A percentile compares a stretch with the other conserved stretches of the same genome.
phyloP scores from a whole-genome alignment of 1,140 invertebrate genomes.

The Bombus turneri region DNA sequence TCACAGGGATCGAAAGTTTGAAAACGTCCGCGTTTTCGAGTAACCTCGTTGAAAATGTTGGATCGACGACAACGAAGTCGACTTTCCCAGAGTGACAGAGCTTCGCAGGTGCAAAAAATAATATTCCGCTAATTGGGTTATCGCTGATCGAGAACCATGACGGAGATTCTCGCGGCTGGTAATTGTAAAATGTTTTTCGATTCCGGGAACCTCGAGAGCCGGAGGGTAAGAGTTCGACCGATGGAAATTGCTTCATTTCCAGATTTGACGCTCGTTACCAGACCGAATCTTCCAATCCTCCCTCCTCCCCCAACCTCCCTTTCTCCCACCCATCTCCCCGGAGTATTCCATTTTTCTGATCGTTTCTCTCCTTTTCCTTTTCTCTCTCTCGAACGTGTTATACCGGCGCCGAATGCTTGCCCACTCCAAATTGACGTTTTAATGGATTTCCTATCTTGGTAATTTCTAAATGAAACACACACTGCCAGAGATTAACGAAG shows the following conservation, averaged over 20 bases:
- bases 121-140: conserved; percentile 12
- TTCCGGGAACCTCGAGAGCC: background rate
- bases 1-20: background rate
- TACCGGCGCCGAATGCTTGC: background rate
- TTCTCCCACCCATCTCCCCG: too few species aligned
- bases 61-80: background rate
- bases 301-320: fast-evolving
- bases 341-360: background rate
- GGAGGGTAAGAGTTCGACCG: background rate
- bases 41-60: background rate
- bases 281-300: background rate
- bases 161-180: background rate
- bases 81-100: background rate
- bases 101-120: background rate
- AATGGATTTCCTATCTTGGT: background rate
- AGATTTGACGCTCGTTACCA: conserved; percentile 26
- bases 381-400: background rate
- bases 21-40: background rate
- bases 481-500: too few species aligned
- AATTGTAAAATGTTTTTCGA: background rate
- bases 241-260: conserved; percentile 30
- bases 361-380: background rate
- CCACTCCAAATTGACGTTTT: background rate
- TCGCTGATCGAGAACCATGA: conserved; percentile 7
- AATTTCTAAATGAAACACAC: background rate